Conservation (phyloP, 2,113 vertebrate species). For the Xiphophorus hellerii region DNA sequence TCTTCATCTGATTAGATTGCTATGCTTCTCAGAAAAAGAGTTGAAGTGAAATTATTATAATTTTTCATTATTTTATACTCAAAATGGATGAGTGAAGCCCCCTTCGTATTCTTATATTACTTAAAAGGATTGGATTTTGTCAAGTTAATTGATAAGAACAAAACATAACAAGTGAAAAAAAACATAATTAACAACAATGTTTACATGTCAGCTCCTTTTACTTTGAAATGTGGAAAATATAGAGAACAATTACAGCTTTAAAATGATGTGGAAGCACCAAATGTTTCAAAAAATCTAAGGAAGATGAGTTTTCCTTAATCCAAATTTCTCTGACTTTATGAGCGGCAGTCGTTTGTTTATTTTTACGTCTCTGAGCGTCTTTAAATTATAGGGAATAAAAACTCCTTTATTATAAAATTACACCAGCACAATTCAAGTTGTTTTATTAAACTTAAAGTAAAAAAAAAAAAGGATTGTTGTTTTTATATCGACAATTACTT, state of each 20-base stretch:
- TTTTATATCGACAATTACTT: constrained; percentile 45
- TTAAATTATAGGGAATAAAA: not conserved
- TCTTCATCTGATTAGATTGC: no score
- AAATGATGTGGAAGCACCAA: not conserved
- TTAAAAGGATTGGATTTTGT: not conserved
- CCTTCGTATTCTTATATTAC: not conserved
- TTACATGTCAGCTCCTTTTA: not conserved
- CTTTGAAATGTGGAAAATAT: not conserved
- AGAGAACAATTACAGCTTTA: not conserved
- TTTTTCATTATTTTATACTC: no score
- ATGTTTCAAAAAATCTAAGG: not conserved
- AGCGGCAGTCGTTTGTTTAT: not conserved
- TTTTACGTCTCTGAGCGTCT: not conserved
- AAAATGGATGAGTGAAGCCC: not conserved
- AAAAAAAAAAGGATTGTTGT: not conserved
- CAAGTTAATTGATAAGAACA: not conserved
- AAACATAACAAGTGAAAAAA: not conserved
- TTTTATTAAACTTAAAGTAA: constrained; percentile 33
- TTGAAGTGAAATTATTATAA: not conserved
- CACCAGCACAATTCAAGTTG: constrained; percentile 34
- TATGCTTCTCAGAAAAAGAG: no score
- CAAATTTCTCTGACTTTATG: not conserved
- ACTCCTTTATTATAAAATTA: constrained; percentile 16
- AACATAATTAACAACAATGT: not conserved
- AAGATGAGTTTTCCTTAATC: not conserved